These are phyloP conservation scores for Orthonychiurus folsomi DNA, from an alignment of 2,888 invertebrate genomes.

Conservation along the genomic window DNA sequence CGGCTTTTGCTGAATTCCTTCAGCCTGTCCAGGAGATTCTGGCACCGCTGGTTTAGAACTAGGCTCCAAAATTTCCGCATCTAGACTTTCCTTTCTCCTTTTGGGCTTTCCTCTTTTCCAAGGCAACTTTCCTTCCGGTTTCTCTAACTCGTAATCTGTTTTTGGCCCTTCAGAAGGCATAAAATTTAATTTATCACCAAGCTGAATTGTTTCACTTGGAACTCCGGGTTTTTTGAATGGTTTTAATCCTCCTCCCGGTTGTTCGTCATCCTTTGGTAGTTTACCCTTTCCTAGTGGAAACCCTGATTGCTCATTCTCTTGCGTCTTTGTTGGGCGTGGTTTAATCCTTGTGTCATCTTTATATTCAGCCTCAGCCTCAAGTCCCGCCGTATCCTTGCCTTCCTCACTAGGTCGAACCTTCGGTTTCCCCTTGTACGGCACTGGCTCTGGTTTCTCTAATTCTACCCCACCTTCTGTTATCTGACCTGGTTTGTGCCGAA, in stretches of 20 bases:
- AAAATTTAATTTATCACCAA: conserved; percentile 22
- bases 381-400: neutral
- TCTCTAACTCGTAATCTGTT: conserved; percentile 41
- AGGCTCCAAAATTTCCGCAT: too few relatives aligned
- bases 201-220: neutral
- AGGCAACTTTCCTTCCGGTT: conserved; percentile 32
- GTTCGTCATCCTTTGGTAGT: conserved; percentile 7
- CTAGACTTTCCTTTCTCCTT: conserved; percentile 19
- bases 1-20: too few relatives aligned
- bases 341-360: neutral
- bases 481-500: conserved; percentile 15
- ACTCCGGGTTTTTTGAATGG: conserved; percentile 11
- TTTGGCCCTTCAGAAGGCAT: conserved; percentile 30
- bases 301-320: conserved; percentile 4
- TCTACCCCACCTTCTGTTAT: conserved; percentile 9
- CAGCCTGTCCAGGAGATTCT: too few relatives aligned
- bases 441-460: conserved; percentile 40
- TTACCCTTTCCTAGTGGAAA: conserved; percentile 18
- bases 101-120: conserved; percentile 9
- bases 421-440: conserved; percentile 40
- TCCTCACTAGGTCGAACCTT: neutral
- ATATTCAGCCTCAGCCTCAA: neutral
- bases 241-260: conserved; percentile 7
- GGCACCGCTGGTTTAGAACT: neutral
- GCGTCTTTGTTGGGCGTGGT: neutral